Conservation (phyloP, 2,113 vertebrate genomes). For the Phoxinus phoxinus region DNA sequence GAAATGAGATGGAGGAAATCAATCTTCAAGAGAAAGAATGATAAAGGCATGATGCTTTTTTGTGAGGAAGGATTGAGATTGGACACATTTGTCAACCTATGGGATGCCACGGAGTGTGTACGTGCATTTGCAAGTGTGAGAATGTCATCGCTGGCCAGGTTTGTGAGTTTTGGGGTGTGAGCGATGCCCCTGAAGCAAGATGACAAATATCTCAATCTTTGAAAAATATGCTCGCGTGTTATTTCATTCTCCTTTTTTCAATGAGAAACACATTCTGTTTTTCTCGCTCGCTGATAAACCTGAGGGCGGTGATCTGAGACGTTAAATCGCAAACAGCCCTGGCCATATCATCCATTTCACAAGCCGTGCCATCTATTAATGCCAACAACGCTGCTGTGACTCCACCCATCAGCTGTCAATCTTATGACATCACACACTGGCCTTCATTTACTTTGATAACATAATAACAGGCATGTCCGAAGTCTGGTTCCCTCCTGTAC, state of each 20-base stretch:
- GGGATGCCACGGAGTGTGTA: constrained; percentile 11
- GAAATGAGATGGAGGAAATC: constrained; percentile 38
- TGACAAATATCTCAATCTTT: constrained; percentile 48
- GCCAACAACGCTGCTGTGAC: not conserved
- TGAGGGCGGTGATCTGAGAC: constrained; percentile 24
- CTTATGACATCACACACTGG: constrained; percentile 39
- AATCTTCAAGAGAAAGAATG: constrained; percentile 31
- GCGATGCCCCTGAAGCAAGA: constrained; percentile 21
- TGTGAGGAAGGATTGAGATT: constrained; percentile 24
- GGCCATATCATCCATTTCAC: constrained; percentile 12
- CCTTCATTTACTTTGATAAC: not conserved
- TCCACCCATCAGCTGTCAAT: constrained; percentile 38
- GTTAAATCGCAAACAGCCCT: constrained; percentile 1
- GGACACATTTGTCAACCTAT: constrained; percentile 44
- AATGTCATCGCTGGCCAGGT: constrained; percentile 21
- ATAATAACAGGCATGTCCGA: constrained; percentile 7
- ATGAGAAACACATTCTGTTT: constrained; percentile 24
- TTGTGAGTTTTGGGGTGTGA: constrained; percentile 16
- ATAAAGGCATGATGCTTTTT: constrained; percentile 38
- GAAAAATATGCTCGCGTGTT: constrained; percentile 21
- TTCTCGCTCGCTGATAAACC: constrained; percentile 16
- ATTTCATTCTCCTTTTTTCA: constrained; percentile 14
- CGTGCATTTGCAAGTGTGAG: constrained; percentile 24
- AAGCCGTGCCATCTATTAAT: not conserved
- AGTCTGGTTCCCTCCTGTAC: not conserved